Evolutionary conservation across 2,888 invertebrate species (phyloP), one percentile per base, ranked within the genome.

Genomic region (Dryomyza anilis): DNA sequence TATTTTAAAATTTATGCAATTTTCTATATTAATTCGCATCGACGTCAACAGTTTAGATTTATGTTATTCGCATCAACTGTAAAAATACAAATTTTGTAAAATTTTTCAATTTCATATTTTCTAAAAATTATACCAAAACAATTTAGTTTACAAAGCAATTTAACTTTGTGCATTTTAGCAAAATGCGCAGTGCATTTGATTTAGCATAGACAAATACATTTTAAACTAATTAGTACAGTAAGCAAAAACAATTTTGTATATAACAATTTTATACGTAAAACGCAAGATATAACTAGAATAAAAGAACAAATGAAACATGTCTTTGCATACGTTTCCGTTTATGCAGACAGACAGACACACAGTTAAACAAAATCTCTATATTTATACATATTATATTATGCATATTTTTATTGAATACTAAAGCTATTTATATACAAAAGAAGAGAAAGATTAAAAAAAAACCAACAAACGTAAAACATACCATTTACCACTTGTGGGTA

Each of bases 361-460:
- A n/a, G n/a, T n/a, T n/a, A n/a, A n/a, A n/a, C n/a, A n/a, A n/a
- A n/a, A n/a, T n/a, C n/a, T n/a, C n/a, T n/a, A 29, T 50, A 61
- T 61, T 58, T 55, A 64, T 29, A 56, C 30, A 58, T 7, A 64
- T n/a, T 58, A 48, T 53, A 57, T 61, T 58, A 27, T 53, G 29
- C n/a, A n/a, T n/a, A 45, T 30, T 61, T 39, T 23, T 60, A 60
- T 52, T 53, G 14, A 52, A 43, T n/a, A 52, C 43, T 50, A 30
- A 67, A 60, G 45, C 61, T 64, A 64, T 64, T 61, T 60, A 63
- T 60, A 67, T 59, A 67, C 72, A 74, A 69, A 73, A 65, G 67
- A 65, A 63, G 68, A 63, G 67, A 71, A 71, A 69, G 67, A 65
- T 67, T 67, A 66, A 65, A 59, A 60, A 61, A 43, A 56, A 60